Evolutionary conservation across 1,140 invertebrate species (phyloP).

Genomic region (Ptiloglossa arizonensis): DNA sequence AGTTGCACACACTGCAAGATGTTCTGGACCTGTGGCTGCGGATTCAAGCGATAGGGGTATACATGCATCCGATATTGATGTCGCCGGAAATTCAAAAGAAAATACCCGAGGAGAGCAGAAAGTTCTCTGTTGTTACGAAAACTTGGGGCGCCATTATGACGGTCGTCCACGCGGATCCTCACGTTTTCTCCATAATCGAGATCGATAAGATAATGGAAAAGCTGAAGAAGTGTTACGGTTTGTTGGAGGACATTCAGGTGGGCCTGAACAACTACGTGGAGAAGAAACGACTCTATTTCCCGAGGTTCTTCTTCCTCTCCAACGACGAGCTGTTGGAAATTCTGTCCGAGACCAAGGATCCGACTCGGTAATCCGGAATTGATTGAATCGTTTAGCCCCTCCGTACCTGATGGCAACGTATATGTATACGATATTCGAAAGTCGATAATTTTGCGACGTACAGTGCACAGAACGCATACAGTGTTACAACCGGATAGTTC

Average conservation of each 20-base stretch:
- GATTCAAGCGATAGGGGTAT: constrained; percentile 98
- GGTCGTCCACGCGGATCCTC: constrained; percentile 88
- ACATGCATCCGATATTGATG: constrained; percentile 97
- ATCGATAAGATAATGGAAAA: constrained; percentile 97
- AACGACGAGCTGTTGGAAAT: constrained; percentile 98
- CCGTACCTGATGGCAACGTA: too few relatives aligned
- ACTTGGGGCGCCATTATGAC: constrained; percentile 98
- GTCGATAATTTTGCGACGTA: too few relatives aligned
- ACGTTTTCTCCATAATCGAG: constrained; percentile 91
- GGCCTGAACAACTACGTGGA: constrained; percentile 97
- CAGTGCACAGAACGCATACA: too few relatives aligned
- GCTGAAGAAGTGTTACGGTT: constrained; percentile 91
- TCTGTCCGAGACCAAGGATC: constrained; percentile 98
- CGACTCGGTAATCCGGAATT: constrained; percentile 86
- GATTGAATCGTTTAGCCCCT: too few relatives aligned
- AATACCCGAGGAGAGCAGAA: constrained; percentile 93
- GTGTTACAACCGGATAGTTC: too few relatives aligned
- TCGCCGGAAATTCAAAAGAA: constrained; percentile 97
- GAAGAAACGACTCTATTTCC: constrained; percentile 97
- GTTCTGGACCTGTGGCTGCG: constrained; percentile 97
- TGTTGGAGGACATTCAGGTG: constrained; percentile 94
- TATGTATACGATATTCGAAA: too few relatives aligned
- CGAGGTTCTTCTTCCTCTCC: constrained; percentile 98
- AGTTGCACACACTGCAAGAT: constrained; percentile 90
- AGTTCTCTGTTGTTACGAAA: constrained; percentile 94